Evolutionary conservation across 2,888 invertebrate genomes (phyloP).

Genomic region (Dolichomitus sp.): DNA sequence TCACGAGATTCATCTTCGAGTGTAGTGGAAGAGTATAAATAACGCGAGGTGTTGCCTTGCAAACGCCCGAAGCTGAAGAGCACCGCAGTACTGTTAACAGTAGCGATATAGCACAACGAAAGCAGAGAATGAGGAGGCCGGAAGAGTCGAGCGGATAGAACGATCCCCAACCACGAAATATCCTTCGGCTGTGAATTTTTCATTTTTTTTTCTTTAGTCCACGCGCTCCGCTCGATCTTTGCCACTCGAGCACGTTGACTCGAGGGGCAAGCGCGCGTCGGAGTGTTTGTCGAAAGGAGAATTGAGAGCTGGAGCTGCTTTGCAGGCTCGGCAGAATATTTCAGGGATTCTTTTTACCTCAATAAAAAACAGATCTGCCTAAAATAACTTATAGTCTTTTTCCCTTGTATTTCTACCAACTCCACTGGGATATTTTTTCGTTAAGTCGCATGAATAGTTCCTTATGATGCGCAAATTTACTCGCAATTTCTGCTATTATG

Average conservation of each 20-base stretch:
- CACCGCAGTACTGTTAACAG: constrained; percentile 9
- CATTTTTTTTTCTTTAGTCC: constrained; percentile 43
- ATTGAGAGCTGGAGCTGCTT: constrained; percentile 7
- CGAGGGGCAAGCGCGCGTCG: constrained; percentile 46
- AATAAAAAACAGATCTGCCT: not conserved
- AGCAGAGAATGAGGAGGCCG: constrained; percentile 20
- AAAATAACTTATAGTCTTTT: not conserved
- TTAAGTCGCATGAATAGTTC: constrained; percentile 33
- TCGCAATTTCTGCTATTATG: constrained; percentile 26
- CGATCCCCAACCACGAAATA: constrained; percentile 58
- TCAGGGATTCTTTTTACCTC: not conserved
- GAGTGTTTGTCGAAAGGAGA: constrained; percentile 48
- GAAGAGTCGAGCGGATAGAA: constrained; percentile 27
- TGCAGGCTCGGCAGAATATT: constrained; percentile 40
- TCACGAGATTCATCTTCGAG: constrained; percentile 49
- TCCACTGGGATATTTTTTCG: constrained; percentile 4
- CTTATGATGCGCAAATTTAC: constrained; percentile 4
- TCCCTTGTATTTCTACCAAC: not conserved
- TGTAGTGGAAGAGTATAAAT: constrained; percentile 49
- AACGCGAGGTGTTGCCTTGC: constrained; percentile 43
- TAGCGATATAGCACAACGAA: constrained; percentile 9
- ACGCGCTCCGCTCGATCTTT: constrained; percentile 41
- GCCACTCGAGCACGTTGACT: constrained; percentile 67
- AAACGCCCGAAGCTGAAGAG: constrained; percentile 46
- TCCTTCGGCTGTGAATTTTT: constrained; percentile 55